These are phyloP conservation scores for Okamejei kenojei DNA, from an alignment of 2,797 vertebrate species.

Conservation along the genomic window DNA sequence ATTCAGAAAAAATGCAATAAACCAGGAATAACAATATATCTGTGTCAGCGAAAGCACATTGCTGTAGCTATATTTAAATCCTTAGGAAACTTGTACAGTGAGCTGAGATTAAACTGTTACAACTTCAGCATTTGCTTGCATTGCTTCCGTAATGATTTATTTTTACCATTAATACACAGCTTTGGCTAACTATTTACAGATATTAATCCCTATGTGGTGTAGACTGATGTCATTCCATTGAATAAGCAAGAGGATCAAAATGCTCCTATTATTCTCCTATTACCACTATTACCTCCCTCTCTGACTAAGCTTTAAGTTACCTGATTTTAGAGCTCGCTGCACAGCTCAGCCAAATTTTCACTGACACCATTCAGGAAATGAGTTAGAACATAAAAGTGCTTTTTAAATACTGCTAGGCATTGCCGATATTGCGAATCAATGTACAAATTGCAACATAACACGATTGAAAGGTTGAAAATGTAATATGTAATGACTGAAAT, in stretches of 20 bases:
- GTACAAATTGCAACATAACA: background rate
- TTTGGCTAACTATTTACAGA: background rate
- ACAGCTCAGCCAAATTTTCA: background rate
- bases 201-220: background rate
- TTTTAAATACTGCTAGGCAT: background rate
- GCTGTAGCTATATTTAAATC: background rate
- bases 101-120: background rate
- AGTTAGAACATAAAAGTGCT: background rate
- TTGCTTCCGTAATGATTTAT: too few species aligned
- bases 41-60: background rate
- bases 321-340: background rate
- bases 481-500: background rate
- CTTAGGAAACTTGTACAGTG: background rate
- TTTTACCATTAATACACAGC: background rate
- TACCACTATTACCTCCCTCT: background rate
- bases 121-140: background rate
- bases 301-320: background rate
- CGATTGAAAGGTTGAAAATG: background rate
- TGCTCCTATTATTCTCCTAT: background rate
- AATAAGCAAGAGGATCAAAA: background rate
- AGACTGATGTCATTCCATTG: background rate
- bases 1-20: constrained; percentile 2
- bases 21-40: background rate
- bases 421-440: background rate
- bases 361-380: background rate